Percentiles rank a stretch among this genome's conserved stretches.
These are phyloP conservation scores for Indicator maculatus DNA, from an alignment of 2,113 vertebrate species.

Conservation along the genomic window DNA sequence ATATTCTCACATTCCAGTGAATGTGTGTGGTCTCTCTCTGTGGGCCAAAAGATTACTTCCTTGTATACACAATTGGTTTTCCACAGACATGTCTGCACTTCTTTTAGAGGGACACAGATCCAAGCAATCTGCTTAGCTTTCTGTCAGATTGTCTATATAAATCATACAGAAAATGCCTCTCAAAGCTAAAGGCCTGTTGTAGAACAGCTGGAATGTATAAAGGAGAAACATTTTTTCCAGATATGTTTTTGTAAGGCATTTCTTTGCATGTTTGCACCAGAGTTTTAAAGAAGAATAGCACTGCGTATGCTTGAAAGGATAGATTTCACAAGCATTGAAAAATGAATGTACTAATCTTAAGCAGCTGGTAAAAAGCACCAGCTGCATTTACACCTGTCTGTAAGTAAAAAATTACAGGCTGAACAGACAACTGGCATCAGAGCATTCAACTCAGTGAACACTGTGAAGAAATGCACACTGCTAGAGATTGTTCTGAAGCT, in stretches of 20 bases:
- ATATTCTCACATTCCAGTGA: not conserved
- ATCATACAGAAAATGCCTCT: not conserved
- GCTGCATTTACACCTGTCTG: not conserved
- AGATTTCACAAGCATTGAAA: not conserved
- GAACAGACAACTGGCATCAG: not conserved
- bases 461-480: not conserved
- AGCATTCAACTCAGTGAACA: not conserved
- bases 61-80: not conserved
- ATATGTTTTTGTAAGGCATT: not conserved
- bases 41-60: not conserved
- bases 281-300: not conserved
- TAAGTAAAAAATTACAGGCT: not conserved
- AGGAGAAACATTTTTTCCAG: not conserved
- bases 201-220: not conserved
- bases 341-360: not conserved
- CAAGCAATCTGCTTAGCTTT: constrained; percentile 2
- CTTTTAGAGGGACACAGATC: not conserved
- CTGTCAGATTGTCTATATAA: constrained; percentile 13
- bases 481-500: not conserved
- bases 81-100: not conserved
- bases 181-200: not conserved
- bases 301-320: not conserved
- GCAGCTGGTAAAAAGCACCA: not conserved
- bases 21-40: constrained; percentile 4
- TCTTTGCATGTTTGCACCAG: not conserved